Base-by-base conservation (phyloP, 2,888 invertebrate species). In the Stictocephala bisonia region DNA sequence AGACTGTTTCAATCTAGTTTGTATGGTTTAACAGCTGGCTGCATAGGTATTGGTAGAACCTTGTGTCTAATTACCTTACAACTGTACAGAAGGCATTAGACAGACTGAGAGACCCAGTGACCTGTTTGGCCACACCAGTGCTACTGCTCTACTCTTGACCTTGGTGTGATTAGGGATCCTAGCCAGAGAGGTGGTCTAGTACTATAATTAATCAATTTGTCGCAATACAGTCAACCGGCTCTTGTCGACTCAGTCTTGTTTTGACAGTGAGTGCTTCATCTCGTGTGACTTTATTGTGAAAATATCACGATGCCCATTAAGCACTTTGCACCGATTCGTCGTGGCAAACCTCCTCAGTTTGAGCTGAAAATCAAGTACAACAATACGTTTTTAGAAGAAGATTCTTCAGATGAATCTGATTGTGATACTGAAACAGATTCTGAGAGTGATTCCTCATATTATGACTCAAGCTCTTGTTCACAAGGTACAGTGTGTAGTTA, bases 121-220 rank as follows among this genome's bases (percentile, higher is more conserved):
- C 64, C 64, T 15, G 64, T 20, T 64, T 64, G 64, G 64, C 41
- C 27, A 3, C 13, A 6, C 22, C n/a, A n/a, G n/a, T n/a, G 27
- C n/a, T 20, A 20, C 3, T 6, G 20, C 15, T 15, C 44, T 27
- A 27, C 11, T 64, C 64, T 64, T 64, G 64, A 64, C 64, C 64
- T 64, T 64, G 22, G 56, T 56, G 27, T 31, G 60, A 60, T 60
- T 24, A 35, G 64, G 64, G 64, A 26, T 26, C n/a, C 15, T 3
- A 13, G 64, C 64, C 64, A 64, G 26, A 22, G 15, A 40, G 64
- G 60, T 13, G 22, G n/a, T n/a, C n/a, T n/a, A 22, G 48, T 15
- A 29, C 22, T 64, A 64, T 64, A 64, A 64, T 64, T 64, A 64
- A 64, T 64, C 64, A 64, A n/a, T 27, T 15, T 64, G 64, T 64